phyloP scores from a whole-genome alignment of 2,113 vertebrate genomes.

The Nibea coibor region DNA sequence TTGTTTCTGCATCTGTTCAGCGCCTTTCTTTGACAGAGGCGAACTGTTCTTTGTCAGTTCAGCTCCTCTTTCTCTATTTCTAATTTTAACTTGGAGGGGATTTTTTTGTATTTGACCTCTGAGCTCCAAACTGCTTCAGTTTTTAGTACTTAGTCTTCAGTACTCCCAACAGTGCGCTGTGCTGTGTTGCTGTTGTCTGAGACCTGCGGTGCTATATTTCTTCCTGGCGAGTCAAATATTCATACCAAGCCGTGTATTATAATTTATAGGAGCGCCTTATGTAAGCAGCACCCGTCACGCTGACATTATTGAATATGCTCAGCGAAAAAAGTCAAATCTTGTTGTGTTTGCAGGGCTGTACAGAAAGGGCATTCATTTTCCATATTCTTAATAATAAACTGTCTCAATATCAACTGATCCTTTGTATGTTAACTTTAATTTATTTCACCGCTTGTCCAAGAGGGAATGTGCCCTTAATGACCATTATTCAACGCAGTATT shows the following conservation, averaged over 20 bases:
- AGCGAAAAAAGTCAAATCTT: slow-evolving; percentile 13
- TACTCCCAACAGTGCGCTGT: slow-evolving; percentile 19
- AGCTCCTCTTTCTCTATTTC: slow-evolving; percentile 41
- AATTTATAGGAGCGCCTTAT: slow-evolving; percentile 18
- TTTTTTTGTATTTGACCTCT: slow-evolving; percentile 52
- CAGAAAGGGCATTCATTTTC: neutral
- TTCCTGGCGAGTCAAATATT: slow-evolving; percentile 20
- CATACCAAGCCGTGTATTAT: slow-evolving; percentile 1
- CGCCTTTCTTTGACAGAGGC: slow-evolving; percentile 41
- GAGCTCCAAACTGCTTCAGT: slow-evolving; percentile 32
- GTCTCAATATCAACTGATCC: slow-evolving; percentile 17
- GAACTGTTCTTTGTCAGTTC: slow-evolving; percentile 23
- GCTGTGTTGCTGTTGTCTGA: neutral
- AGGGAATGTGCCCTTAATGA: slow-evolving; percentile 40
- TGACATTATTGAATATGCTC: slow-evolving; percentile 16
- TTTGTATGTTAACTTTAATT: slow-evolving; percentile 34
- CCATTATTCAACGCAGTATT: slow-evolving; percentile 42
- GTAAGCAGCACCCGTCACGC: neutral
- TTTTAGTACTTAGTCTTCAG: slow-evolving; percentile 32
- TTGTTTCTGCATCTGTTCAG: slow-evolving; percentile 13
- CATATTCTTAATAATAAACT: neutral
- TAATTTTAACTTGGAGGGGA: slow-evolving; percentile 56
- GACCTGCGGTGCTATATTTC: slow-evolving; percentile 8
- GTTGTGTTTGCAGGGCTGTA: slow-evolving; percentile 6
- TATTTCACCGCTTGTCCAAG: slow-evolving; percentile 29